Base-by-base conservation (phyloP, 2,888 invertebrate genomes). In the Patella depressa region DNA sequence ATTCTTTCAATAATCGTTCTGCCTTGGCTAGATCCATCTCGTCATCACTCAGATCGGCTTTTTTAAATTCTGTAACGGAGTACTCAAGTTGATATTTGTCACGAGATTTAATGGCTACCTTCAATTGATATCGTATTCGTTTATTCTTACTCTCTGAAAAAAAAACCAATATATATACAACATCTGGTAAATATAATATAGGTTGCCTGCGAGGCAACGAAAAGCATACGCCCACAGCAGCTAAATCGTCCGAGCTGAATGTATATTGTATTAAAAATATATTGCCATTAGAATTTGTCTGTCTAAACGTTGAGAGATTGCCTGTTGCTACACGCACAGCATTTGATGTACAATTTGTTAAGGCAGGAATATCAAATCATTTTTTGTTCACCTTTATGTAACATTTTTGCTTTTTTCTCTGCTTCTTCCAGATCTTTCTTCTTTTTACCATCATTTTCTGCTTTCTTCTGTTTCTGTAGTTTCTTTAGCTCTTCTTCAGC, bases 1-100 rank as follows among this genome's bases (percentile, higher is more conserved):
- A 78, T 80, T 89, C 87, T 77, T 85, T 87, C 57, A 91, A 83
- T 9, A 91, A 81, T 75, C 81, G 79, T 77, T 89, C 87, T 11
- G 90, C 91, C 73, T 87, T 89, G 53, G 85, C 85, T 53, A 90
- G 83, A 76, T 91, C 91, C 87, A 88, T 88, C 76, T 91, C 91
- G 73, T 86, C 84, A 80, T 91, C 91, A 65, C 87, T 85, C 15
- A 90, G 85, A 70, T 90, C 87, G 69, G 87, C 88, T 45, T 87
- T 85, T 81, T 88, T 86, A 80, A 91, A 90, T 75, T 89, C 89
- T 53, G 83, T 86, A 71, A 90, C 86, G 7, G 89, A 87, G 73
- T 83, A 85, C 71, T 89, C 86, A 59, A 91, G 85, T 77, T 87
- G 83, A 70, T 81, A 86, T 53, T 81, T 82, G 78, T 89, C 88